Evolutionary conservation across 2,797 vertebrate genomes (phyloP).

Genomic region (Gila robusta): DNA sequence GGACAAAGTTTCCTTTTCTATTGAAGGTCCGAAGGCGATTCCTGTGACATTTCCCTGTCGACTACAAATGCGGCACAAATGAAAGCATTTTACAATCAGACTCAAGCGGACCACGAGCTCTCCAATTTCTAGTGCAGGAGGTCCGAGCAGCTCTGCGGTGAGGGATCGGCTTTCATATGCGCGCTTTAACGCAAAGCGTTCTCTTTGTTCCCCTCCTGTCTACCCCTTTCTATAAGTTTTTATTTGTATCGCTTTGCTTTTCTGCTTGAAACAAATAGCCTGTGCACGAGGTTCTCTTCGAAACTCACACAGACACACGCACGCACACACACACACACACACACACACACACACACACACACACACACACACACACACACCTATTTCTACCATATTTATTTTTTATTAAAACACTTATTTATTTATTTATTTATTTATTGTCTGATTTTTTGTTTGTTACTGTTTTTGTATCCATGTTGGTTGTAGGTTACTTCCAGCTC

Average conservation of each 20-base stretch:
- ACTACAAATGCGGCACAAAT: conserved; percentile 62
- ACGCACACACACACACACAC: not conserved
- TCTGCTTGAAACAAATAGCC: not conserved
- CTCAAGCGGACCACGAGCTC: conserved; percentile 72
- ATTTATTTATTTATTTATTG: not conserved
- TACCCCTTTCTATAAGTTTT: conserved; percentile 8
- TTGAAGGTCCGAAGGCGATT: not conserved
- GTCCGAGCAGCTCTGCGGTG: conserved; percentile 67
- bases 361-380: too few species aligned
- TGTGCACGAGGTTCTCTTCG: not conserved
- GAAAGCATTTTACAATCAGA: conserved; percentile 76
- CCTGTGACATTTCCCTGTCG: not conserved
- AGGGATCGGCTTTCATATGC: conserved; percentile 79
- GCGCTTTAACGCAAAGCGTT: conserved; percentile 72
- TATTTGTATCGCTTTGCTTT: conserved; percentile 15
- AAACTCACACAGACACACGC: not conserved
- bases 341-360: not conserved
- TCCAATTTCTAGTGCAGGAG: conserved; percentile 73
- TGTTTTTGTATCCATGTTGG: not conserved
- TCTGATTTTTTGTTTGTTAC: not conserved
- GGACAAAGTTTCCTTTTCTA: conserved; percentile 13
- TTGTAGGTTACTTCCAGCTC: not conserved
- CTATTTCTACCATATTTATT: not conserved
- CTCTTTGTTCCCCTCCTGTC: conserved; percentile 70
- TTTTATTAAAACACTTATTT: not conserved